These are phyloP conservation scores for Gadopsis marmoratus DNA, from an alignment of 2,797 vertebrate species.

Conservation along the genomic window DNA sequence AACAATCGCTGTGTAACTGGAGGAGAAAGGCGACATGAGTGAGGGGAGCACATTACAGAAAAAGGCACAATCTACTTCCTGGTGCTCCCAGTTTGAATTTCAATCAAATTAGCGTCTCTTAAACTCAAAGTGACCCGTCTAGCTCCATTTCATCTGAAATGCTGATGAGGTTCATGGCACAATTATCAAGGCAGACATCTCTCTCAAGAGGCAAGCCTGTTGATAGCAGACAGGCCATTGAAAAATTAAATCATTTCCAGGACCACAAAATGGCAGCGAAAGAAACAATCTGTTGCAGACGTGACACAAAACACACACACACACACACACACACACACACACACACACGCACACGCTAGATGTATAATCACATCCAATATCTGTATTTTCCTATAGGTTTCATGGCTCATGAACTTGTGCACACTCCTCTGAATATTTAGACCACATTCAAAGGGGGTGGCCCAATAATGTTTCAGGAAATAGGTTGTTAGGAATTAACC, in stretches of 20 bases:
- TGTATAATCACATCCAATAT: slow-evolving; percentile 56
- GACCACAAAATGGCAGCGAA: slow-evolving; percentile 71
- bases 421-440: too few species aligned
- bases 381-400: too few species aligned
- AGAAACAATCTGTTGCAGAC: slow-evolving; percentile 69
- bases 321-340: slow-evolving; percentile 35
- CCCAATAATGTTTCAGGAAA: slow-evolving; percentile 75
- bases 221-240: slow-evolving; percentile 79
- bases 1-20: slow-evolving; percentile 70
- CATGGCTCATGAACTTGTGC: too few species aligned
- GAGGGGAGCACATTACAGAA: slow-evolving; percentile 77
- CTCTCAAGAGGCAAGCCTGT: slow-evolving; percentile 81
- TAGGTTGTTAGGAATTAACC: slow-evolving; percentile 75
- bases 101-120: slow-evolving; percentile 85
- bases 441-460: slow-evolving; percentile 62
- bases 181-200: slow-evolving; percentile 85
- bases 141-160: slow-evolving; percentile 85
- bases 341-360: slow-evolving; percentile 24
- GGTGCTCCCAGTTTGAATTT: slow-evolving; percentile 85
- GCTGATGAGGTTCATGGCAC: slow-evolving; percentile 85
- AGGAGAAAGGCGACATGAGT: slow-evolving; percentile 75
- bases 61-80: slow-evolving; percentile 81
- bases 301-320: slow-evolving; percentile 39
- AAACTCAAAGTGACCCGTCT: slow-evolving; percentile 86
- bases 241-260: slow-evolving; percentile 83